Percentiles rank a stretch among this genome's conserved stretches.
Evolutionary conservation across 1,140 invertebrate genomes (phyloP).

Genomic region (Aphidius gifuensis): DNA sequence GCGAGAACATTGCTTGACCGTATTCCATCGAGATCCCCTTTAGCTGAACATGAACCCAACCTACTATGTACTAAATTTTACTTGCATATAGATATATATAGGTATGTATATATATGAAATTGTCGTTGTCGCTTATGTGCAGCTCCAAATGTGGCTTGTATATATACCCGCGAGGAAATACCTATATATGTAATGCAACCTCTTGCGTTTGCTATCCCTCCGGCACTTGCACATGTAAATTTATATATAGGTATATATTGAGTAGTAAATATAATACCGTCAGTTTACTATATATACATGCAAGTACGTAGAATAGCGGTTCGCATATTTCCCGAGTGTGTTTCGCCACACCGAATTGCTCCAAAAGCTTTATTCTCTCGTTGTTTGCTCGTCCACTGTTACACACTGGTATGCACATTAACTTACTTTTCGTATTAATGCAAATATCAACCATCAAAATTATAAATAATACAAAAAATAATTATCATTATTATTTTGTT

Average conservation of each 20-base stretch:
- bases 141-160: slow-evolving; percentile 22
- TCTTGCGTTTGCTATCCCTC: slow-evolving; percentile 1
- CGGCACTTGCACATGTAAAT: slow-evolving; percentile 24
- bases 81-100: no score
- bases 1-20: no score
- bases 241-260: slow-evolving; percentile 39
- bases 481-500: no score
- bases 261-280: slow-evolving; percentile 50
- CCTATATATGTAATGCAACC: slow-evolving; percentile 18
- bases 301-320: slow-evolving; percentile 51
- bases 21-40: no score
- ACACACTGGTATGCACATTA: no score
- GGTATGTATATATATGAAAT: no score
- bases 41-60: no score
- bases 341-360: slow-evolving; percentile 8
- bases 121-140: slow-evolving; percentile 25
- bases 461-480: no score
- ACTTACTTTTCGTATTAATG: no score
- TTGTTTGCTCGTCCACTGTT: no score
- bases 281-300: slow-evolving; percentile 37
- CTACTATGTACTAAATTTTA: no score
- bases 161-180: slow-evolving; percentile 27
- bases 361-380: background rate
- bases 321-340: slow-evolving; percentile 44
- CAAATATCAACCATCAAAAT: no score